A percentile compares a stretch with the other conserved stretches of the same genome.
Evolutionary conservation across 2,797 vertebrate genomes (phyloP).

Genomic region (Melanotaenia parkinsoni): DNA sequence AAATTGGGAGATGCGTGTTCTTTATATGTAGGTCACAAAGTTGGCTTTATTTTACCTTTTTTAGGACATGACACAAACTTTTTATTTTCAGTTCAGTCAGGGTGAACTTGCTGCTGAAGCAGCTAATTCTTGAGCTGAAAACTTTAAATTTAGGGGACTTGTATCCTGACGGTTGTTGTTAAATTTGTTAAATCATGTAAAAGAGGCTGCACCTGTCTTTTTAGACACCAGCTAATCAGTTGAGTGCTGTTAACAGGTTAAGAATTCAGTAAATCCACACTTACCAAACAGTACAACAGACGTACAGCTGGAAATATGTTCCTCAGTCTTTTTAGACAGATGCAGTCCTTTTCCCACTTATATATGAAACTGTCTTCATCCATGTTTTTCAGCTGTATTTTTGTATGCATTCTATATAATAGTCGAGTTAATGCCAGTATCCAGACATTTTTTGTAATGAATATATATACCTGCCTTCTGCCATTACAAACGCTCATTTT

Average conservation of each 20-base stretch:
- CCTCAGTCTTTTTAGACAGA: slow-evolving; percentile 8
- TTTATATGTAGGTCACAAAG: slow-evolving; percentile 32
- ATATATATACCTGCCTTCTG: slow-evolving; percentile 5
- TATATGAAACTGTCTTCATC: slow-evolving; percentile 12
- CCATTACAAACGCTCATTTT: slow-evolving; percentile 7
- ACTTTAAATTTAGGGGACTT: neutral
- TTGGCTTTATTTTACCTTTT: slow-evolving; percentile 20
- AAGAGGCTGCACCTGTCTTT: slow-evolving; percentile 4
- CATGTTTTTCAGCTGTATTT: slow-evolving; percentile 32
- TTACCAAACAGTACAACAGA: neutral
- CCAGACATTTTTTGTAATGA: neutral
- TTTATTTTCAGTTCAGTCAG: slow-evolving; percentile 13
- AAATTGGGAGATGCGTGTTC: slow-evolving; percentile 61
- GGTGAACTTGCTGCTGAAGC: slow-evolving; percentile 4
- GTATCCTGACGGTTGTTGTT: neutral
- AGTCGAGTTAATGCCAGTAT: slow-evolving; percentile 9
- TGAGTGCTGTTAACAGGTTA: slow-evolving; percentile 3
- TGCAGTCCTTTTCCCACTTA: slow-evolving; percentile 6
- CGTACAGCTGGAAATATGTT: neutral
- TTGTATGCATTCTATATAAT: slow-evolving; percentile 20
- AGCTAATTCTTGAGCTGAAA: neutral
- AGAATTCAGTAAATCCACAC: neutral
- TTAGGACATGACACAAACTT: slow-evolving; percentile 4
- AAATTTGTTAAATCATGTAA: slow-evolving; percentile 5
- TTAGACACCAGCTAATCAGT: neutral